phyloP scores from a whole-genome alignment of 2,888 invertebrate species.

The Drosophila greeni region DNA sequence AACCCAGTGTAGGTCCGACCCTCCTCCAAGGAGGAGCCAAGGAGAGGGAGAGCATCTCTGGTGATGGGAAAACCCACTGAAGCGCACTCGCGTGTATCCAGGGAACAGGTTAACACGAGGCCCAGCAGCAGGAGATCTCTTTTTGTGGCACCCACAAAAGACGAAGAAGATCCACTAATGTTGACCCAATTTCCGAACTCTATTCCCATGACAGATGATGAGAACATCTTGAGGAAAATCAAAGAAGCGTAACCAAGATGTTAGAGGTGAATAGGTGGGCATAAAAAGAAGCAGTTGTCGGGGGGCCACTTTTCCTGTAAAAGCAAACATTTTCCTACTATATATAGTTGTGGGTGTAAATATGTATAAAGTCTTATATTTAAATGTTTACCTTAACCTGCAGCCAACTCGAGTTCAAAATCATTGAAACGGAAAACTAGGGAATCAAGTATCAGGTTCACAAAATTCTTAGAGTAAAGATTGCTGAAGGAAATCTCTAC shows the following conservation, averaged over 20 bases:
- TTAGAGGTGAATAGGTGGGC: slow-evolving; percentile 1
- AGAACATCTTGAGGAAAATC: slow-evolving; percentile 7
- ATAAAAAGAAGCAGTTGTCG: not conserved
- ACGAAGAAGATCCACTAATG: not conserved
- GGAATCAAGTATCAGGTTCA: slow-evolving; percentile 2
- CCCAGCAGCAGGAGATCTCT: slow-evolving; percentile 18
- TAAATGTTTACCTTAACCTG: not conserved
- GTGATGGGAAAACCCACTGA: slow-evolving; percentile 32
- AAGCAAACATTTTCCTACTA: not conserved
- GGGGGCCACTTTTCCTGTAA: not conserved
- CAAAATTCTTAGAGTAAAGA: slow-evolving; percentile 5
- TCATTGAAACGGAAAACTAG: not conserved
- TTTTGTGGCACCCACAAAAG: not conserved
- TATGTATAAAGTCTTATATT: not conserved
- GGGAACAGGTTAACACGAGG: slow-evolving; percentile 27
- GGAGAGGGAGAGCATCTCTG: slow-evolving; percentile 10
- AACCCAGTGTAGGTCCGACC: not conserved
- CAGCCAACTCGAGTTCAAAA: not conserved
- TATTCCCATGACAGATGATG: slow-evolving; percentile 18
- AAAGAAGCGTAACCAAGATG: slow-evolving; percentile 18
- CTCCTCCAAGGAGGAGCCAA: slow-evolving; percentile 9
- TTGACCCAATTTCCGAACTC: not conserved
- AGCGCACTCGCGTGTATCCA: slow-evolving; percentile 42
- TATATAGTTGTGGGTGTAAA: not conserved
- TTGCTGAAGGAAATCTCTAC: not conserved